Percentiles rank a stretch among this genome's conserved stretches.
Evolutionary conservation across 1,140 invertebrate species (phyloP).

Genomic region (Mya arenaria): DNA sequence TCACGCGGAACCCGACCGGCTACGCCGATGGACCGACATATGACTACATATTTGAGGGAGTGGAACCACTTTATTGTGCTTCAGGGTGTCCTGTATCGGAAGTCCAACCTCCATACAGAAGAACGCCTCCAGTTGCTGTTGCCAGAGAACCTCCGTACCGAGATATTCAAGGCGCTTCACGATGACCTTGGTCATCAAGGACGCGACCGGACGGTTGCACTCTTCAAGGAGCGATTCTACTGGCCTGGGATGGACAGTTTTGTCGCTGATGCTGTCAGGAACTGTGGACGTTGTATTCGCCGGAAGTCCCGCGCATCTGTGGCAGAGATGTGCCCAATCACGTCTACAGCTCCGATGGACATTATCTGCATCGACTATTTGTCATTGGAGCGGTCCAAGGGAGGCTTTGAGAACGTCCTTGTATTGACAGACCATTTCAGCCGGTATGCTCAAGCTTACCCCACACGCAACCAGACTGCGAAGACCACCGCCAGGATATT

Average conservation of each 20-base stretch:
- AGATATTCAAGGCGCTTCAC: not conserved
- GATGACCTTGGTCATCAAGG: slow-evolving; percentile 10
- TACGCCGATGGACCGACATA: not conserved
- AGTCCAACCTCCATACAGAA: not conserved
- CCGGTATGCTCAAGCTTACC: not conserved
- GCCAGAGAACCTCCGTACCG: not conserved
- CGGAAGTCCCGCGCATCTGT: not conserved
- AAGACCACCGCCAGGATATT: slow-evolving; percentile 29
- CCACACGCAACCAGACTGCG: slow-evolving; percentile 30
- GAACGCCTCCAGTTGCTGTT: not conserved
- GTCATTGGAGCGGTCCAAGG: slow-evolving; percentile 24
- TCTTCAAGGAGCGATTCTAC: not conserved
- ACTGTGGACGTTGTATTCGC: not conserved
- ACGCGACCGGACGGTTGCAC: not conserved
- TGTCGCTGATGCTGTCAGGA: not conserved
- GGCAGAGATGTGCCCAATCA: slow-evolving; percentile 19
- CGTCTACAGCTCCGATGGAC: slow-evolving; percentile 17
- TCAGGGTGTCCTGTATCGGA: not conserved
- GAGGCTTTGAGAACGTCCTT: slow-evolving; percentile 37
- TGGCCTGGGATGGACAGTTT: slow-evolving; percentile 21
- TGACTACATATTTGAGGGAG: not conserved
- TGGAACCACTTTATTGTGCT: not conserved
- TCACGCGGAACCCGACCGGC: not conserved
- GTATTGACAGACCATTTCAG: slow-evolving; percentile 43
- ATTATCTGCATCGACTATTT: slow-evolving; percentile 48